Base-by-base conservation (phyloP, 1,140 invertebrate genomes). In the Trialeurodes vaporariorum region DNA sequence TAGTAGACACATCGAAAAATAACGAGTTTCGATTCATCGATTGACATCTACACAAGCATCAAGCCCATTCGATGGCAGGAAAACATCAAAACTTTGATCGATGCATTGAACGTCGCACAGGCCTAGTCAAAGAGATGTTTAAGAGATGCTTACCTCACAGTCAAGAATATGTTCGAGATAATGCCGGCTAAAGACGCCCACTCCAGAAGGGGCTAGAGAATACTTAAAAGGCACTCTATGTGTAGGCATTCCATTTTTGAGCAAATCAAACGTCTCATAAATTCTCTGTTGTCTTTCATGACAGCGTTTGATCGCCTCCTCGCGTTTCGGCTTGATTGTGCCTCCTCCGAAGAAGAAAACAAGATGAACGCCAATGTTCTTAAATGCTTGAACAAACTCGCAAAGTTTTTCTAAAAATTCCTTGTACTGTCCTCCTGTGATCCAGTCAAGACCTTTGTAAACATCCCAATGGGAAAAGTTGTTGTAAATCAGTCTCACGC, bases 331-430 rank as follows among this genome's bases (percentile, higher is more conserved):
- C 40, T 72, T 69, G 64, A 72, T 64, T 25, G 76, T 75, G 27
- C 75, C 72, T 2, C 78, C 78, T 71, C 78, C 78, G 69, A 77
- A 79, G 69, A 76, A 79, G 63, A 79, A 76, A 1, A 79, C 75
- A 2, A 78, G 64, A 21, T 72, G 68, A 17, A 75, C 71, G 11
- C 73, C 74, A 13, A 76, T 58, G 17, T 64, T 64, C 21, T 64
- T 64, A 61, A 78, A 74, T 59, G 58, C 64, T 23, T 70, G 63
- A 2, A 77, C 72, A 67, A 78, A 77, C 22, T 71, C 64, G 67
- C 71, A 22, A 25, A 76, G 67, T 64, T 68, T 68, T 11, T 76
- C 73, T 11, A 73, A 66, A 69, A 73, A 78, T 60, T 78, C 75
- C 58, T 72, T 72, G 67, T 74, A 71, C 58, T 79, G 77, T 1